A percentile compares a stretch with the other conserved stretches of the same genome.
Conservation (phyloP, 1,140 invertebrate genomes). For the Plutomurus gul region DNA sequence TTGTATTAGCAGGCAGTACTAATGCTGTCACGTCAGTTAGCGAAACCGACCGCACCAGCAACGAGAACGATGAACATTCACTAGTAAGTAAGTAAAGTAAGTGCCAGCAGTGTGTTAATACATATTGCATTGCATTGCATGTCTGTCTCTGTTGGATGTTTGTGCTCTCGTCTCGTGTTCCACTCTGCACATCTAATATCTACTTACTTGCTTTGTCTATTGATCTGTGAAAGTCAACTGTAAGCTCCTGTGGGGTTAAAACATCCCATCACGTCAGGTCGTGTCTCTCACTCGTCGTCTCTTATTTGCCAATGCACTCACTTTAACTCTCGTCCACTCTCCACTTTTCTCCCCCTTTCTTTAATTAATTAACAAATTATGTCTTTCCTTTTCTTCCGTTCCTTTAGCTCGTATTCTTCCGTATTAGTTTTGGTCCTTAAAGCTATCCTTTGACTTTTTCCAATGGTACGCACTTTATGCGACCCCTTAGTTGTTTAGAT, state of each 20-base stretch:
- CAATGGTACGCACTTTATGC: no score
- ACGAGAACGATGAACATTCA: neutral
- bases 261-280: neutral
- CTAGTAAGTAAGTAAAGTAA: neutral
- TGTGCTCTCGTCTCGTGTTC: neutral
- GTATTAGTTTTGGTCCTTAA: neutral
- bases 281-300: neutral
- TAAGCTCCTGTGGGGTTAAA: conserved; percentile 13
- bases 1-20: neutral
- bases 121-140: conserved; percentile 12
- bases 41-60: neutral
- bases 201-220: conserved; percentile 1
- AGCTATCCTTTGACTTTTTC: no score
- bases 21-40: neutral
- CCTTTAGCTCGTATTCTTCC: neutral
- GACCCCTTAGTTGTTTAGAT: no score
- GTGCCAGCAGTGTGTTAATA: neutral
- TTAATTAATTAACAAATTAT: conserved; percentile 47
- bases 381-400: neutral
- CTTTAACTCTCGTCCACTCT: neutral
- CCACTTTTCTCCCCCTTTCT: conserved; percentile 18
- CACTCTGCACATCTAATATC: conserved; percentile 3
- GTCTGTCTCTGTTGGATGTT: neutral
- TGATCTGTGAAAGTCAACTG: conserved; percentile 17
- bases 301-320: conserved; percentile 37